Evolutionary conservation across 2,113 vertebrate species (phyloP).

Genomic region (Spermophilus dauricus): DNA sequence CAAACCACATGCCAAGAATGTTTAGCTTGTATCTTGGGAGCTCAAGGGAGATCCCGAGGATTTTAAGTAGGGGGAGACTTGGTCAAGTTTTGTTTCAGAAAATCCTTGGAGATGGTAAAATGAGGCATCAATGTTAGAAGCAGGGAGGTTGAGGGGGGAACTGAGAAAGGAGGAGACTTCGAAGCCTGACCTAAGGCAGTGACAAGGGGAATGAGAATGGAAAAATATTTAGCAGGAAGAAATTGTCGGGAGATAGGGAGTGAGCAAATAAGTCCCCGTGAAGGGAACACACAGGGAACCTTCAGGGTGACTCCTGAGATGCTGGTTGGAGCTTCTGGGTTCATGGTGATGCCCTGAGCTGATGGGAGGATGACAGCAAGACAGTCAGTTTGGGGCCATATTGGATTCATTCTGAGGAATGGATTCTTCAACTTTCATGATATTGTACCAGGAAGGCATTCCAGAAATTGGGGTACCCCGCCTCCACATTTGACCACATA

Average conservation of each 20-base stretch:
- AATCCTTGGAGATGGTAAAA: not conserved
- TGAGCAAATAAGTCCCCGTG: not conserved
- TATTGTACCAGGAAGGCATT: not conserved
- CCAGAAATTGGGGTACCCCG: not conserved
- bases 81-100: conserved; percentile 20
- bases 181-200: not conserved
- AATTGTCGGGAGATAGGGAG: not conserved
- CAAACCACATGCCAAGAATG: not conserved
- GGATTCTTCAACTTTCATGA: not conserved
- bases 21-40: not conserved
- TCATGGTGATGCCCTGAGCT: not conserved
- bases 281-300: not conserved
- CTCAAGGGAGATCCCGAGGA: not conserved
- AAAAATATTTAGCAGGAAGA: not conserved
- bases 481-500: not conserved
- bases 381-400: not conserved
- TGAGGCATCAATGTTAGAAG: not conserved
- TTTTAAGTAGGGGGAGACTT: not conserved
- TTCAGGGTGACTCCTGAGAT: not conserved
- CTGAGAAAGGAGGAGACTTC: not conserved
- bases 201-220: not conserved
- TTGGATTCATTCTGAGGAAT: not conserved
- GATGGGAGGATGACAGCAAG: not conserved
- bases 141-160: not conserved
- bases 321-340: not conserved